Percentiles rank a stretch among this genome's conserved stretches.
These are phyloP conservation scores for Ethmia dodecea DNA, from an alignment of 2,888 invertebrate species.

Conservation along the genomic window DNA sequence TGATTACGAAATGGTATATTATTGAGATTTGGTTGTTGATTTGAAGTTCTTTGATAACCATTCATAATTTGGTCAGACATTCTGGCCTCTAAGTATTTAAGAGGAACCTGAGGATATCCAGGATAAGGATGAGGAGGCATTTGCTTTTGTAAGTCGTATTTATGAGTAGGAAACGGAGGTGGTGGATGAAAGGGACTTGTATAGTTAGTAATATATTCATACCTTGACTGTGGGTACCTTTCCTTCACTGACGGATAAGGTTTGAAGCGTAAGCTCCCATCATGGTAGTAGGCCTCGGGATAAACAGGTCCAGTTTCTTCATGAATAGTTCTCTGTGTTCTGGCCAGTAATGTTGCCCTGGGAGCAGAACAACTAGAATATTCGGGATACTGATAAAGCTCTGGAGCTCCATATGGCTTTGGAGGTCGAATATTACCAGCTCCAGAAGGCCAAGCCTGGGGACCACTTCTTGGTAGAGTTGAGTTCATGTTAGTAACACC, in stretches of 20 bases:
- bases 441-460: slow-evolving; percentile 46
- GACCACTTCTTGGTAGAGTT: slow-evolving; percentile 34
- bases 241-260: slow-evolving; percentile 64
- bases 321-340: slow-evolving; percentile 44
- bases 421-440: slow-evolving; percentile 44
- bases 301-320: slow-evolving; percentile 53
- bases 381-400: slow-evolving; percentile 58
- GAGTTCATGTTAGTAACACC: slow-evolving; percentile 50
- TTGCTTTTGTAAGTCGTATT: slow-evolving; percentile 59
- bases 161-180: slow-evolving; percentile 44
- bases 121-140: slow-evolving; percentile 49
- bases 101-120: slow-evolving; percentile 45
- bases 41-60: slow-evolving; percentile 50
- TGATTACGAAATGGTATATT: slow-evolving; percentile 51
- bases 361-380: slow-evolving; percentile 52
- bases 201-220: slow-evolving; percentile 66
- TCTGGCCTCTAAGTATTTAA: slow-evolving; percentile 59
- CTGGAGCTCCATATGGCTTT: slow-evolving; percentile 51
- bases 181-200: slow-evolving; percentile 55
- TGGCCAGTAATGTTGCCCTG: slow-evolving; percentile 41
- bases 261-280: slow-evolving; percentile 57
- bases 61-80: slow-evolving; percentile 51
- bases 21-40: slow-evolving; percentile 42
- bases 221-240: slow-evolving; percentile 58
- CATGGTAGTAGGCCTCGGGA: slow-evolving; percentile 53